Conservation (phyloP, 2,113 vertebrate species). For the Phaethon lepturus region DNA sequence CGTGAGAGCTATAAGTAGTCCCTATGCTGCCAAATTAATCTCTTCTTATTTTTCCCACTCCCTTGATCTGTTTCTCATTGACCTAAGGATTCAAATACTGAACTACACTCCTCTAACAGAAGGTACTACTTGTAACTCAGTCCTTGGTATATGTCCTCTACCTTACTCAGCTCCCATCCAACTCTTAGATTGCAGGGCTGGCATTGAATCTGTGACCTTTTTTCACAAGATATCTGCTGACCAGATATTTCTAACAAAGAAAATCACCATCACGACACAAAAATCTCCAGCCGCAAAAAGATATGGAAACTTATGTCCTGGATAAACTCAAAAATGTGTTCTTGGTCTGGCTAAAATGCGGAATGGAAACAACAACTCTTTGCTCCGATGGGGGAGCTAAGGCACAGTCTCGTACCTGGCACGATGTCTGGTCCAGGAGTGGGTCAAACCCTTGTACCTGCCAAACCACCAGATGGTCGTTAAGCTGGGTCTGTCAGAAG, state of each 20-base stretch:
- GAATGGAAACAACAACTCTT: not conserved
- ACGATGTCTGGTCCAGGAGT: not conserved
- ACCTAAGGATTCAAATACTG: not conserved
- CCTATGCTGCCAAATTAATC: not conserved
- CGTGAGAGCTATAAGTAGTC: not conserved
- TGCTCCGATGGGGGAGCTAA: rapidly evolving
- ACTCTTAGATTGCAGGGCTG: not conserved
- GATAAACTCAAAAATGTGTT: not conserved
- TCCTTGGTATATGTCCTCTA: not conserved
- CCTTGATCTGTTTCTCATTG: not conserved
- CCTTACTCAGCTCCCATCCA: not conserved
- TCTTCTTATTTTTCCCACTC: not conserved
- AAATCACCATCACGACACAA: not conserved
- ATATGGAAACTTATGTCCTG: not conserved
- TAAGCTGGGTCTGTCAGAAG: not conserved
- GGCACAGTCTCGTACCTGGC: not conserved
- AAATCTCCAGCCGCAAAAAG: not conserved
- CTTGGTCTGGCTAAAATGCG: not conserved
- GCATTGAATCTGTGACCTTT: not conserved
- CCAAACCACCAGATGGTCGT: not conserved
- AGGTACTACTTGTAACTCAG: not conserved
- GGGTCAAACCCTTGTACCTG: not conserved
- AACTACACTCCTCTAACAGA: not conserved
- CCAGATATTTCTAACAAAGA: not conserved
- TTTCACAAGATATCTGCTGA: not conserved